Base-by-base conservation (phyloP, 2,113 vertebrate genomes). In the Pelecanoides urinatrix region DNA sequence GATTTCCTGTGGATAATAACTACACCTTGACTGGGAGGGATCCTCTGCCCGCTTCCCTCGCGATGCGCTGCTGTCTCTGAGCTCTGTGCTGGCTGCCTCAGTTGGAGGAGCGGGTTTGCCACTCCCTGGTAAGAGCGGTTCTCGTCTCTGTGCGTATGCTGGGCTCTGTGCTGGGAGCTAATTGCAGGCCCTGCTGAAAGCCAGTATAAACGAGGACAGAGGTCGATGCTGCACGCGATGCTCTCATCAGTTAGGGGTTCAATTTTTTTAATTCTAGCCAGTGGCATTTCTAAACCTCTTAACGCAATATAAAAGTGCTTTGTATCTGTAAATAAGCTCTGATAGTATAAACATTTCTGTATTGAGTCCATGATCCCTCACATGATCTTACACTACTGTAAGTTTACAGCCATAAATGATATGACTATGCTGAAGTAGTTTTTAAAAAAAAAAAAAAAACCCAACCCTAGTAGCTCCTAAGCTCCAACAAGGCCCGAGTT, bases 111-210 rank as follows among this genome's bases (percentile, higher is more conserved):
- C n/a, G 3, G 68, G 36, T 30, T 36, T 30, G 68, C 52, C 2
- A 7, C 42, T 38, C n/a, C 27, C 55, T 6, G 30, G 19, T 19
- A 5, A 0, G 3, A 76, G 26, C 4, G 4, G 58, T 21, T 45
- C 36, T 56, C 6, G 26, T 10, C n/a, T 10, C 38, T 30, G 62
- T 2, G 13, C 1, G 3, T 7, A 4, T 1, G 3, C 29, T 4
- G 30, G 56, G 45, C 45, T 61, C 9, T 1, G 11, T 26, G 26
- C 56, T 1, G 34, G 52, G 34, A 16, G 40, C 56, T 59, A 15
- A 11, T 13, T 6, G 38, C 20, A 19, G 88, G 67, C 19, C 26
- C 45, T n/a, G 70, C 16, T 4, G 26, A 49, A 53, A 50, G 58
- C 56, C 13, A 1, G 23, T 17, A 15, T 14, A 20, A 38, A 42